phyloP scores from a whole-genome alignment of 2,113 vertebrate genomes.

The Cromileptes altivelis region DNA sequence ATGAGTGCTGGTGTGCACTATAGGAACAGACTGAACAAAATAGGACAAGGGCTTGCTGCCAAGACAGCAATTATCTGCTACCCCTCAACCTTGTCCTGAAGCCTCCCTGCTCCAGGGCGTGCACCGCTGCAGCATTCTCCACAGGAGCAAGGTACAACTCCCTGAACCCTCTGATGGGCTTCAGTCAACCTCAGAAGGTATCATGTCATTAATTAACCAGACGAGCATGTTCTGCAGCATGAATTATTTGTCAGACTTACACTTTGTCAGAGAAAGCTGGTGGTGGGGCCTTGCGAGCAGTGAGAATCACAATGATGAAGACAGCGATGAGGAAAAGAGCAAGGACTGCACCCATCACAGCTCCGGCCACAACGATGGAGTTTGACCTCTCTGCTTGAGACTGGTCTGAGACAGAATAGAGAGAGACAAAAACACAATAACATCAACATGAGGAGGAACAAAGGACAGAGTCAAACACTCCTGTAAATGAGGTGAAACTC shows the following conservation, averaged over 20 bases:
- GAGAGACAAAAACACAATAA: slow-evolving; percentile 13
- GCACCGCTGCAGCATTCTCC: slow-evolving; percentile 28
- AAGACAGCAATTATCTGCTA: slow-evolving; percentile 68
- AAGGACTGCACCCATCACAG: slow-evolving; percentile 93
- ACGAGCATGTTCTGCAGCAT: slow-evolving; percentile 42
- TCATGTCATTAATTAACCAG: slow-evolving; percentile 65
- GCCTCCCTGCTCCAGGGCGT: slow-evolving; percentile 40
- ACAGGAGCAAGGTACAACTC: slow-evolving; percentile 43
- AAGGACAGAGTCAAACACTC: neutral
- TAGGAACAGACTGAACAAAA: slow-evolving; percentile 53
- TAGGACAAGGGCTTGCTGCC: slow-evolving; percentile 63
- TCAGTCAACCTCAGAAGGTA: slow-evolving; percentile 50
- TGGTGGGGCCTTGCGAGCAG: slow-evolving; percentile 84
- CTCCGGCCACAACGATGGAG: slow-evolving; percentile 91
- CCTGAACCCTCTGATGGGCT: slow-evolving; percentile 47
- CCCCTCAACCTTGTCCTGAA: slow-evolving; percentile 56
- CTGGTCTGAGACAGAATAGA: slow-evolving; percentile 77
- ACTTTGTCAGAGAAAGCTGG: slow-evolving; percentile 82
- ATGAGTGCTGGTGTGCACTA: slow-evolving; percentile 37
- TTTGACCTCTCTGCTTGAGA: slow-evolving; percentile 87
- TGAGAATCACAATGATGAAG: slow-evolving; percentile 92
- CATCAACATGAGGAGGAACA: neutral
- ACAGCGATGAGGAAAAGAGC: slow-evolving; percentile 92
- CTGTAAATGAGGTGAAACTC: neutral
- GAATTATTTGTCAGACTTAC: slow-evolving; percentile 79